These are phyloP conservation scores for Antheraea assamensis DNA, from an alignment of 2,888 invertebrate genomes.

Conservation along the genomic window DNA sequence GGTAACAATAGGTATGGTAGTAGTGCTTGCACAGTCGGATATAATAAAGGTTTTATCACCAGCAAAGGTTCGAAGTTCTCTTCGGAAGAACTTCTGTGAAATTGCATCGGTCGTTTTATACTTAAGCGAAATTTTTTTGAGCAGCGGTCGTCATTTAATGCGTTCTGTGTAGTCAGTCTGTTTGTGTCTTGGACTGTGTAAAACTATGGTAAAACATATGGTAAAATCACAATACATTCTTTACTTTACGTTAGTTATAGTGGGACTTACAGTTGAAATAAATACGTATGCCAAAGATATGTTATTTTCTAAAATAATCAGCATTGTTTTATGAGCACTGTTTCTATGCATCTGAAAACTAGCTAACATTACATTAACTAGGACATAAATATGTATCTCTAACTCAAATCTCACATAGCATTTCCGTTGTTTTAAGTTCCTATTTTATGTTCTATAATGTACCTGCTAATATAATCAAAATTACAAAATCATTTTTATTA, in stretches of 20 bases:
- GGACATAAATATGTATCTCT: background rate
- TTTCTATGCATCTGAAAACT: background rate
- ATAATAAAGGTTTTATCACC: background rate
- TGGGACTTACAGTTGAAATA: too few species aligned
- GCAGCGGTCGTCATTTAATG: too few species aligned
- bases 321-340: background rate
- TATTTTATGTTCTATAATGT: background rate
- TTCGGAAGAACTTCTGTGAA: background rate
- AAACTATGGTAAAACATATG: too few species aligned
- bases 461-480: background rate
- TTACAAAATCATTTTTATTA: too few species aligned
- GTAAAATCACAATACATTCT: too few species aligned
- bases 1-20: background rate
- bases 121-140: too few species aligned
- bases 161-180: too few species aligned
- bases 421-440: background rate
- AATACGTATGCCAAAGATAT: too few species aligned
- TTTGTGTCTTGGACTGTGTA: too few species aligned
- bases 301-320: too few species aligned
- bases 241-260: too few species aligned
- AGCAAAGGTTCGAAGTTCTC: background rate
- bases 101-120: too few species aligned
- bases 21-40: background rate
- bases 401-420: background rate
- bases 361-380: background rate